These are phyloP conservation scores for Pelvicachromis taeniatus DNA, from an alignment of 2,113 vertebrate species.

Conservation along the genomic window DNA sequence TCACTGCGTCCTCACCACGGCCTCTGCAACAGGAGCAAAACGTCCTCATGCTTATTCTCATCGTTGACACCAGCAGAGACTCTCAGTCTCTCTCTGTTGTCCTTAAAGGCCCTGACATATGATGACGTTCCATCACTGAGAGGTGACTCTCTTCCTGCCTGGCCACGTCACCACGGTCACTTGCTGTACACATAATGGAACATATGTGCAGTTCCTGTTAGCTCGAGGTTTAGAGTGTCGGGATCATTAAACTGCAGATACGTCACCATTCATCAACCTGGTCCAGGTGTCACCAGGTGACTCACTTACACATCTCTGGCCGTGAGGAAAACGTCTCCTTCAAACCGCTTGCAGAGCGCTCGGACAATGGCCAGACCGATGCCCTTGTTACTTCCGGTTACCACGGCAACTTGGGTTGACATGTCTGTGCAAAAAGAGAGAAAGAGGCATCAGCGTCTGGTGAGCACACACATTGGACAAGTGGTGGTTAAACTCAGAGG, in stretches of 20 bases:
- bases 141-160: neutral
- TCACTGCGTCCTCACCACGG: conserved; percentile 26
- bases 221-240: rapidly evolving
- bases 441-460: neutral
- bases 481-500: rapidly evolving
- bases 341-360: conserved; percentile 79
- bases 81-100: neutral
- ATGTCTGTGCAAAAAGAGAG: conserved; percentile 22
- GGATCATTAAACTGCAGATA: neutral
- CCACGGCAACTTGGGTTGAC: conserved; percentile 77
- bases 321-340: conserved; percentile 82
- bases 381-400: conserved; percentile 90
- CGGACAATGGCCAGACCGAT: conserved; percentile 80
- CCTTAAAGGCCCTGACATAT: neutral
- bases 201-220: neutral
- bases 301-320: conserved; percentile 70
- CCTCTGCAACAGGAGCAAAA: neutral
- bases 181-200: neutral
- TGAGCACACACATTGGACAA: neutral
- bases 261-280: rapidly evolving
- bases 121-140: neutral
- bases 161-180: neutral
- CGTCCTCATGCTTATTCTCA: neutral
- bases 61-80: neutral
- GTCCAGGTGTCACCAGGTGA: neutral